Conservation (phyloP, 2,113 vertebrate genomes). For the Pandion haliaetus region DNA sequence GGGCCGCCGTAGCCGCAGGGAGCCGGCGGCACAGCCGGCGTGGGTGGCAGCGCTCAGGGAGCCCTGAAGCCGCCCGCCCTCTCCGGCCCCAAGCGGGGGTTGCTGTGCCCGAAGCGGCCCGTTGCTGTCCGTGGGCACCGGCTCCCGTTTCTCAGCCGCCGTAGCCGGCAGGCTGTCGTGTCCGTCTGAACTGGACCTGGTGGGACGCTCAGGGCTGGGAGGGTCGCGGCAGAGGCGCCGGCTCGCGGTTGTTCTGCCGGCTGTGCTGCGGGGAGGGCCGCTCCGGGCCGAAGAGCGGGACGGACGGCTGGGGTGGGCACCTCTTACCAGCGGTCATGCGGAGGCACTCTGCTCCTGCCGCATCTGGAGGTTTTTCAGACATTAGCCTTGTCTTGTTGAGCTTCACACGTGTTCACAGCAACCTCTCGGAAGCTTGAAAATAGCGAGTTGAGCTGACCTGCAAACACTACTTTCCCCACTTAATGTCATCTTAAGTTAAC, state of each 20-base stretch:
- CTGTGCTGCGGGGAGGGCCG: not conserved
- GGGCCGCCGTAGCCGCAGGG: not conserved
- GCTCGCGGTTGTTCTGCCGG: not conserved
- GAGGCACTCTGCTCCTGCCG: not conserved
- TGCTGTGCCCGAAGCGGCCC: not conserved
- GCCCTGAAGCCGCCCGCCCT: too few species aligned
- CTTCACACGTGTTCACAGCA: not conserved
- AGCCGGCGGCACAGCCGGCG: not conserved
- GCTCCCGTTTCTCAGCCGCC: not conserved
- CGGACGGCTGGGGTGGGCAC: not conserved
- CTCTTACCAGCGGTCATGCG: accelerated
- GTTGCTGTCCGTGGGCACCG: too few species aligned
- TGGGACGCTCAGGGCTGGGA: accelerated
- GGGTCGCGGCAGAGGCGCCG: not conserved
- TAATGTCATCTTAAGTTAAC: not conserved
- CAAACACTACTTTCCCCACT: accelerated
- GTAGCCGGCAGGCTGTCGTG: accelerated
- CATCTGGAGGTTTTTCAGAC: accelerated
- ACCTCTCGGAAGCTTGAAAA: not conserved
- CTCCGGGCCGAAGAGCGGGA: not conserved
- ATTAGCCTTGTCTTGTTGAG: accelerated
- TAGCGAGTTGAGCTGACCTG: not conserved
- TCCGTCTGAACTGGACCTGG: accelerated
- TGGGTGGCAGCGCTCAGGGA: too few species aligned
- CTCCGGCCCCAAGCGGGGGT: accelerated